Conservation (phyloP, 2,888 invertebrate genomes). For the Gisinianus flammeolus region DNA sequence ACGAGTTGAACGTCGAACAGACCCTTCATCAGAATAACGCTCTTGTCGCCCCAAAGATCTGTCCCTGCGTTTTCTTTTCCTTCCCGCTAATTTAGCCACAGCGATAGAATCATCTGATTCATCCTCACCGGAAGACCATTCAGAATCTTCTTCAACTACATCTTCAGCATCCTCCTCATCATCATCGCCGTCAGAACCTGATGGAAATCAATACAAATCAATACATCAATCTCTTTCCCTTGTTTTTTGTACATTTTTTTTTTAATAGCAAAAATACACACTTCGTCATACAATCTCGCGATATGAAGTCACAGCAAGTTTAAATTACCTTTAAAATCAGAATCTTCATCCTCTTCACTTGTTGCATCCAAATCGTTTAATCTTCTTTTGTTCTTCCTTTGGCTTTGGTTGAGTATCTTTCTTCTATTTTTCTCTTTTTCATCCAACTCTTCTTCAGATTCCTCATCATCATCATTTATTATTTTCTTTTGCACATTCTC, state of each 20-base stretch:
- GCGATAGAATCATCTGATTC: constrained; percentile 56
- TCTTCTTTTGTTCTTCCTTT: constrained; percentile 62
- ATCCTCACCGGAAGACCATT: constrained; percentile 58
- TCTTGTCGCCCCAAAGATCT: constrained; percentile 50
- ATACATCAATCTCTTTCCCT: neutral
- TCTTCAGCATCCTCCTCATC: constrained; percentile 67
- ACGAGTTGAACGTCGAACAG: constrained; percentile 56
- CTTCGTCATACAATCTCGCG: too few species aligned
- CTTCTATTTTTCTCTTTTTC: constrained; percentile 53
- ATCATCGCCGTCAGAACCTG: constrained; percentile 65
- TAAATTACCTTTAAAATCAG: constrained; percentile 86
- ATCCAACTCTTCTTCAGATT: constrained; percentile 52
- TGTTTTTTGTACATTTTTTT: neutral
- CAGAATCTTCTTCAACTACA: constrained; percentile 64
- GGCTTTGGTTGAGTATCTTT: constrained; percentile 37
- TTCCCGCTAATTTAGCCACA: constrained; percentile 38
- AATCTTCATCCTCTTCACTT: constrained; percentile 78
- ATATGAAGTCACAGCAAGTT: neutral
- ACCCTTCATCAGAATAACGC: constrained; percentile 52
- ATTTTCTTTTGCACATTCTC: neutral
- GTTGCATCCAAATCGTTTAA: constrained; percentile 80
- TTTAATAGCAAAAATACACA: too few species aligned
- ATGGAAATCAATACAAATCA: constrained; percentile 42
- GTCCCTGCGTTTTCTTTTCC: constrained; percentile 43
- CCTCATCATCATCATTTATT: constrained; percentile 38